Conservation (phyloP, 2,888 invertebrate genomes). For the Drosophila pseudotalamancana region DNA sequence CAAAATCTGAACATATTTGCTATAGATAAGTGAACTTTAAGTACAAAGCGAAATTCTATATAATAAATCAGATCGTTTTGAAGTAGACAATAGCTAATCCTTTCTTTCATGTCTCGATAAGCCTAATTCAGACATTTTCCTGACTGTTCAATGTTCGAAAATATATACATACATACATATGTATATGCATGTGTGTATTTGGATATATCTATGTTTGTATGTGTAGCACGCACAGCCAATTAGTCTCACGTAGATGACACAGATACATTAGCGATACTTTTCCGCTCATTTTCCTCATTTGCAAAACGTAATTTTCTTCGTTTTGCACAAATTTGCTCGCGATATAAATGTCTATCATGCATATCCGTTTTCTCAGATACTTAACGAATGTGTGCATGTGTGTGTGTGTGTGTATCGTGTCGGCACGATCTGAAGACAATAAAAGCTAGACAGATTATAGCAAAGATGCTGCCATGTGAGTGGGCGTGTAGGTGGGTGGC, state of each 20-base stretch:
- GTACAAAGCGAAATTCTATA: no score
- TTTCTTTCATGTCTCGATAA: no score
- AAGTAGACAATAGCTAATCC: no score
- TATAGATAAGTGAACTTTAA: no score
- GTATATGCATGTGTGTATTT: neutral
- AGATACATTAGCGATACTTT: conserved; percentile 61
- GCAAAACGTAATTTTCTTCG: conserved; percentile 47
- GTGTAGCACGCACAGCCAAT: conserved; percentile 50
- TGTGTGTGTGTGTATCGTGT: conserved; percentile 32
- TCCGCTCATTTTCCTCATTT: conserved; percentile 75
- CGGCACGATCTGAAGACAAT: conserved; percentile 69
- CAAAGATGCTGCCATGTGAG: conserved; percentile 36
- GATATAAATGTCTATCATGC: conserved; percentile 56
- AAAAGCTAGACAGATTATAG: conserved; percentile 38
- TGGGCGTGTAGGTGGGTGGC: conserved; percentile 19
- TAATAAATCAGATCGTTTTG: no score
- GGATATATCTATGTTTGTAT: neutral
- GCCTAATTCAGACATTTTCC: no score
- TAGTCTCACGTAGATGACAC: conserved; percentile 63
- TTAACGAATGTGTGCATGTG: conserved; percentile 9
- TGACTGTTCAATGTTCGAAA: no score
- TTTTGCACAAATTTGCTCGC: conserved; percentile 28
- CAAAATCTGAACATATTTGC: no score
- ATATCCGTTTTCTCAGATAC: conserved; percentile 67
- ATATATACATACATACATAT: neutral